A percentile compares a stretch with the other conserved stretches of the same genome.
These are phyloP conservation scores for Nasua narica DNA, from an alignment of 2,797 vertebrate species.

Conservation along the genomic window DNA sequence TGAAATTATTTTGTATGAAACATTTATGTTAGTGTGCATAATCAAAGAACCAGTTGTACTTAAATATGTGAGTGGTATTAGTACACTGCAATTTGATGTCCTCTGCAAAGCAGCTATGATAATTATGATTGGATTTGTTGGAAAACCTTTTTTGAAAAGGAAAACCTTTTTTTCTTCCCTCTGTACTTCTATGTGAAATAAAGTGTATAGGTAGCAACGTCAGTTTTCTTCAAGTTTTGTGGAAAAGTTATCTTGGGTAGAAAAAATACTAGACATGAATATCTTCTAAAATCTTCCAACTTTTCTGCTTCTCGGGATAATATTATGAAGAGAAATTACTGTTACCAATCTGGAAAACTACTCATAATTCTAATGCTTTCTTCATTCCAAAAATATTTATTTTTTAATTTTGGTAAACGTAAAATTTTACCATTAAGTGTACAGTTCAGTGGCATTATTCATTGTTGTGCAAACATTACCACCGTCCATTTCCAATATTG, in stretches of 20 bases:
- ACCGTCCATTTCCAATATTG: not conserved
- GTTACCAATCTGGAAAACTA: not conserved
- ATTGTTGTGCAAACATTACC: not conserved
- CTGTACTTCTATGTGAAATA: slow-evolving; percentile 35
- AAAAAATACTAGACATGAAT: slow-evolving; percentile 21
- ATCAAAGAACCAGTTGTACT: slow-evolving; percentile 17
- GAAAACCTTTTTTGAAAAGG: slow-evolving; percentile 28
- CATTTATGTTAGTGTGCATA: slow-evolving; percentile 10
- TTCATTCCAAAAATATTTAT: not conserved
- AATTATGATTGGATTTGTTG: slow-evolving; percentile 21
- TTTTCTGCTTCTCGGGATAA: slow-evolving; percentile 20
- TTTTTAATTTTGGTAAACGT: not conserved
- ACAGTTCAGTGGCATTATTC: not conserved
- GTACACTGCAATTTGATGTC: not conserved
- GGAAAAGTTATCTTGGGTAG: not conserved
- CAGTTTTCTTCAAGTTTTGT: slow-evolving; percentile 28
- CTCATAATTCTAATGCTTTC: not conserved
- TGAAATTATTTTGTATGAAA: not conserved
- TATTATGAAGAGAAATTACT: not conserved
- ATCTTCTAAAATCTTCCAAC: not conserved
- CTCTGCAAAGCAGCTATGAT: slow-evolving; percentile 20
- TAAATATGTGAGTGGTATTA: not conserved
- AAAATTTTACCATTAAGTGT: not conserved
- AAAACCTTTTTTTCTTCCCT: not conserved
- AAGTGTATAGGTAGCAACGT: not conserved